Conservation (phyloP, 2,797 vertebrate species). For the Harpagifer antarcticus region DNA sequence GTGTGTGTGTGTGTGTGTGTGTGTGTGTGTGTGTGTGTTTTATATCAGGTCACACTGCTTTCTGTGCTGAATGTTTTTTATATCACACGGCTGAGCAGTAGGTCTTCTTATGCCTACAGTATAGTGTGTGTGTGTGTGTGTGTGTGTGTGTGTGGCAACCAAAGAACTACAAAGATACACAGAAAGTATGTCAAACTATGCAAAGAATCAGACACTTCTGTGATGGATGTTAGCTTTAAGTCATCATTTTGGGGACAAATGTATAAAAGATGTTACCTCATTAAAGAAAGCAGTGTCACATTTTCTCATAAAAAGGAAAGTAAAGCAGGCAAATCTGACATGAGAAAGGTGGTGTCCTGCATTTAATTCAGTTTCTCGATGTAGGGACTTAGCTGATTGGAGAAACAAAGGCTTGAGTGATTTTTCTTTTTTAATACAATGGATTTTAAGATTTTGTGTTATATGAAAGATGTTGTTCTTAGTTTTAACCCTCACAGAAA, state of each 20-base stretch:
- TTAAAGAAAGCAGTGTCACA: no score
- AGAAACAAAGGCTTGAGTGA: neutral
- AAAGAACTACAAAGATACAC: no score
- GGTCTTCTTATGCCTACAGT: conserved; percentile 1
- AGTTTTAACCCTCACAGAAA: neutral
- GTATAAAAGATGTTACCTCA: no score
- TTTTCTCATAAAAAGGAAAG: no score
- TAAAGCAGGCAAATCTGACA: no score
- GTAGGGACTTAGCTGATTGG: neutral
- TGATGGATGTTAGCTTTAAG: no score
- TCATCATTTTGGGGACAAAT: no score
- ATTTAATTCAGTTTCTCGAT: conserved; percentile 5
- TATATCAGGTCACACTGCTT: conserved; percentile 47
- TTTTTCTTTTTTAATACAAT: neutral
- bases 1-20: conserved; percentile 32
- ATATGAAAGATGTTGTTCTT: neutral
- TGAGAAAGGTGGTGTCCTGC: conserved; percentile 23
- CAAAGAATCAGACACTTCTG: no score
- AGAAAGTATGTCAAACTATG: no score
- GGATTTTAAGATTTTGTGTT: neutral
- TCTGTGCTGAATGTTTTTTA: conserved; percentile 61
- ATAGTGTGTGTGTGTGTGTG: no score
- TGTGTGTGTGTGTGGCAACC: neutral
- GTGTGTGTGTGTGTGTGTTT: conserved; percentile 14
- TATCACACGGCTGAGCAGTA: conserved; percentile 33